phyloP scores from a whole-genome alignment of 1,140 invertebrate genomes.

The Sitophilus oryzae region DNA sequence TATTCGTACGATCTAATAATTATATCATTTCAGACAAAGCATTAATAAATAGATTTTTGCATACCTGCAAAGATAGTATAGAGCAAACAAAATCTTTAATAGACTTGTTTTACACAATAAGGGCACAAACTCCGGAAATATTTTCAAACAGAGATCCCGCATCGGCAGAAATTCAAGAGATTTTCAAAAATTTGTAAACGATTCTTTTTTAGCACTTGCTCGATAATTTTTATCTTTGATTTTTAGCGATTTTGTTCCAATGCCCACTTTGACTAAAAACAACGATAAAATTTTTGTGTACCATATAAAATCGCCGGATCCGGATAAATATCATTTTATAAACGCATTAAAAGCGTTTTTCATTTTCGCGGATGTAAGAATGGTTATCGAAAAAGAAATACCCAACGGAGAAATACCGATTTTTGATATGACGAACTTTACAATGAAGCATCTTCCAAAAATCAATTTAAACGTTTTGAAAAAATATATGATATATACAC shows the following conservation, averaged over 20 bases:
- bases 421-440: constrained; percentile 60
- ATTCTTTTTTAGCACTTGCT: neutral
- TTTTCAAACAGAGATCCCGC: constrained; percentile 58
- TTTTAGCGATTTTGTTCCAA: constrained; percentile 55
- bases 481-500: constrained; percentile 63
- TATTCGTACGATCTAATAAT: neutral
- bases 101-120: constrained; percentile 57
- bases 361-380: constrained; percentile 61
- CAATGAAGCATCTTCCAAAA: constrained; percentile 56
- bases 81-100: constrained; percentile 56
- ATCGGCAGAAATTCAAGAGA: constrained; percentile 49
- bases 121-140: constrained; percentile 57
- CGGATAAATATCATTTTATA: constrained; percentile 59
- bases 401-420: constrained; percentile 61
- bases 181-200: constrained; percentile 51
- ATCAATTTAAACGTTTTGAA: constrained; percentile 56
- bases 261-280: constrained; percentile 45
- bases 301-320: constrained; percentile 53
- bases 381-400: constrained; percentile 50
- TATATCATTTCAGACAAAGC: constrained; percentile 18
- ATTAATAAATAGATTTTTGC: constrained; percentile 49
- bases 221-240: constrained; percentile 8
- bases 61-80: constrained; percentile 48
- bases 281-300: constrained; percentile 49
- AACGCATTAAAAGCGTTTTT: constrained; percentile 62